phyloP scores from a whole-genome alignment of 2,797 vertebrate species.

The Cynopterus sphinx region DNA sequence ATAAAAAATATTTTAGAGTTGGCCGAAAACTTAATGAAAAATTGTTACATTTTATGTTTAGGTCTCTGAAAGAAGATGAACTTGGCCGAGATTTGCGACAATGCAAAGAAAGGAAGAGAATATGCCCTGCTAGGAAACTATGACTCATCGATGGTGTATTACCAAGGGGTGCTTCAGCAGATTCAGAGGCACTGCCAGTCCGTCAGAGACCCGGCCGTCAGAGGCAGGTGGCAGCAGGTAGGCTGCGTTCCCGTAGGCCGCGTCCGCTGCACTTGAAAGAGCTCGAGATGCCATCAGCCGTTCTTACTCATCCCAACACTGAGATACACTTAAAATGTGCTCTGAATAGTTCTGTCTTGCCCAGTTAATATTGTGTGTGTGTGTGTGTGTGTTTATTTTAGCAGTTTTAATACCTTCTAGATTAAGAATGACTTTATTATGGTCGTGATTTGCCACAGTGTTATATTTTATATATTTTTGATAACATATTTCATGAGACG shows the following conservation, averaged over 20 bases:
- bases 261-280: not conserved
- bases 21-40: not conserved
- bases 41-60: slow-evolving; percentile 73
- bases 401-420: slow-evolving; percentile 76
- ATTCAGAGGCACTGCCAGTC: slow-evolving; percentile 95
- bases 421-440: slow-evolving; percentile 76
- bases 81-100: slow-evolving; percentile 96
- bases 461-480: not conserved
- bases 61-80: slow-evolving; percentile 90
- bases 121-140: slow-evolving; percentile 98
- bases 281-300: not conserved
- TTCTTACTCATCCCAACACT: not conserved
- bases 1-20: slow-evolving; percentile 39
- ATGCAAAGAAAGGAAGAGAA: slow-evolving; percentile 97
- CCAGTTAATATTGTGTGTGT: not conserved
- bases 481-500: not conserved
- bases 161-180: slow-evolving; percentile 97
- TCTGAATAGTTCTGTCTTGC: not conserved
- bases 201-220: slow-evolving; percentile 93
- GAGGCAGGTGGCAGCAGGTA: slow-evolving; percentile 96
- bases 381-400: too few relatives aligned
- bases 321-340: not conserved
- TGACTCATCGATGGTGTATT: slow-evolving; percentile 97
- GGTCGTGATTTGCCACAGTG: slow-evolving; percentile 69
- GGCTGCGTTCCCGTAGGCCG: too few relatives aligned